Conservation (phyloP, 1,140 invertebrate genomes). For the Rhyzopertha dominica region DNA sequence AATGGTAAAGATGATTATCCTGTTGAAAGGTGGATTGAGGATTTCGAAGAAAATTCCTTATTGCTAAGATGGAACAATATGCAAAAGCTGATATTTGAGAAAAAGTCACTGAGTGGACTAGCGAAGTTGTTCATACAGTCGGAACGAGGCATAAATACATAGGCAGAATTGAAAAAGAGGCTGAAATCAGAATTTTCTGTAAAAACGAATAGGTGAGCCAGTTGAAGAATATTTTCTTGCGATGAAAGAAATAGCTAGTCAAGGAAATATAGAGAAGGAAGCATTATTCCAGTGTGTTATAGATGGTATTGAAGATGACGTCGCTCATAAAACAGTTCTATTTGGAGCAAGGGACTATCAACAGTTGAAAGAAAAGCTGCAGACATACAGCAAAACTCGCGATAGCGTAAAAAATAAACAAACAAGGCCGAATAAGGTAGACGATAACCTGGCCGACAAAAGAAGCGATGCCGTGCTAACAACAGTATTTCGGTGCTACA, state of each 20-base stretch:
- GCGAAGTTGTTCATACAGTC: constrained; percentile 24
- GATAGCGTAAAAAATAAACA: too few species aligned
- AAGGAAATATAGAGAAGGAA: too few species aligned
- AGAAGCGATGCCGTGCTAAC: not conserved
- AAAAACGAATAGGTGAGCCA: not conserved
- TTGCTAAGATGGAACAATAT: constrained; percentile 27
- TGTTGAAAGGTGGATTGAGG: constrained; percentile 23
- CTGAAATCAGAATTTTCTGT: too few species aligned
- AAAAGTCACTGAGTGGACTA: constrained; percentile 23
- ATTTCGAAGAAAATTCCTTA: constrained; percentile 31
- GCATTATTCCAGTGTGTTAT: too few species aligned
- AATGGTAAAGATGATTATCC: constrained; percentile 18
- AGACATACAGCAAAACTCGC: too few species aligned
- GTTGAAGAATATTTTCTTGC: not conserved
- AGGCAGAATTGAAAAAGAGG: not conserved
- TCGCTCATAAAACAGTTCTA: too few species aligned
- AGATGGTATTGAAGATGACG: too few species aligned
- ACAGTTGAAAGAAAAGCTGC: too few species aligned
- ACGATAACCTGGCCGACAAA: too few species aligned
- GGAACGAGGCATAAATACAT: constrained; percentile 13
- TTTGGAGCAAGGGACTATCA: too few species aligned
- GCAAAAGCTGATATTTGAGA: constrained; percentile 32
- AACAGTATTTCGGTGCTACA: constrained; percentile 24
- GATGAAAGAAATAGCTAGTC: too few species aligned
- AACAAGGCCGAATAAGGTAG: too few species aligned